These are phyloP conservation scores for Poecilia gillii DNA, from an alignment of 2,797 vertebrate species.

Conservation along the genomic window DNA sequence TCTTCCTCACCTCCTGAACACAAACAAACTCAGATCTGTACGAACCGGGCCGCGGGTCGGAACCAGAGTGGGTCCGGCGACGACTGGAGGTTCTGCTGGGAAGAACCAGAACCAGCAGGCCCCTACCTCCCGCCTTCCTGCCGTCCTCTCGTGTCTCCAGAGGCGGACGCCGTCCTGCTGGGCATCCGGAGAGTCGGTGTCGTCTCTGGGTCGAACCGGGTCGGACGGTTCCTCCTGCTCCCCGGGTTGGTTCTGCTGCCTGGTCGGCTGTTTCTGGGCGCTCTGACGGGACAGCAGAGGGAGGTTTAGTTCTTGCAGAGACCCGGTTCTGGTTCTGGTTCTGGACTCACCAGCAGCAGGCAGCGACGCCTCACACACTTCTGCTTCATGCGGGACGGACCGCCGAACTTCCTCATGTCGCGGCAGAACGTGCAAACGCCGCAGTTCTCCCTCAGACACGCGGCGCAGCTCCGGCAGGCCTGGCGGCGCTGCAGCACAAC, in stretches of 20 bases:
- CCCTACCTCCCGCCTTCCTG: background rate
- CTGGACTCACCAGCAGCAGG: background rate
- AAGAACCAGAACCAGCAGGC: background rate
- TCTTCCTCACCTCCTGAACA: slow-evolving; percentile 2
- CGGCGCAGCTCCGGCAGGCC: background rate
- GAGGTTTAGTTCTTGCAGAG: background rate
- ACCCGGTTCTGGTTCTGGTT: background rate
- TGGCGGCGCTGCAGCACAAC: background rate
- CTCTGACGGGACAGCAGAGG: background rate
- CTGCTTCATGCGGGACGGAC: background rate
- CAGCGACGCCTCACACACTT: slow-evolving; percentile 17
- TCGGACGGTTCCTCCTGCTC: background rate
- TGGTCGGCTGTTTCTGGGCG: background rate
- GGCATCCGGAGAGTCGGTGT: background rate
- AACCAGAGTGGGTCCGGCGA: no score
- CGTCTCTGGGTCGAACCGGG: background rate
- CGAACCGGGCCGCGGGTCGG: no score
- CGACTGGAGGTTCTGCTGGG: background rate
- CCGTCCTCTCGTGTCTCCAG: background rate
- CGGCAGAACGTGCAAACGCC: slow-evolving; percentile 1
- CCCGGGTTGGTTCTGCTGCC: background rate
- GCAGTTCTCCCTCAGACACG: slow-evolving; percentile 9
- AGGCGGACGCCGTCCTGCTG: background rate
- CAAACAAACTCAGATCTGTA: background rate
- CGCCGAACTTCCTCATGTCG: slow-evolving; percentile 22